Percentiles rank a stretch among this genome's conserved stretches.
Evolutionary conservation across 2,797 vertebrate species (phyloP).

Genomic region (Sphenodon punctatus): DNA sequence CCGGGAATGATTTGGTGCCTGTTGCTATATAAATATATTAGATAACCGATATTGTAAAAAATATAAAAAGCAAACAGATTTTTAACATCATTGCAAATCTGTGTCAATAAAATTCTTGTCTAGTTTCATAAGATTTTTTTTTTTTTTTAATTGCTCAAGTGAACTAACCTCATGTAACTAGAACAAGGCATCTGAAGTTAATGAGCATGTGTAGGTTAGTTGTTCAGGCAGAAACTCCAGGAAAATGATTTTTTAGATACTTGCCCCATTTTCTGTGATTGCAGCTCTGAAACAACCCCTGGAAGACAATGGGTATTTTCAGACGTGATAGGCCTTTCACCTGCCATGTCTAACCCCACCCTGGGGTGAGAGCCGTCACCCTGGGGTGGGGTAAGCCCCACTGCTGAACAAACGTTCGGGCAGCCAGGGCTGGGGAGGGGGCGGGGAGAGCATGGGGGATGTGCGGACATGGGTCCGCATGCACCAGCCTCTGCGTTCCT

Average conservation of each 20-base stretch:
- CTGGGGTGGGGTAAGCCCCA: too few relatives aligned
- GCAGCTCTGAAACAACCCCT: neutral
- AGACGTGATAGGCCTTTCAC: too few relatives aligned
- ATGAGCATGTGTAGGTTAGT: neutral
- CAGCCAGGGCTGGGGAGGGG: too few relatives aligned
- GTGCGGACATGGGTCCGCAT: too few relatives aligned
- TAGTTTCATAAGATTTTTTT: neutral
- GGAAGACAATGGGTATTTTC: neutral
- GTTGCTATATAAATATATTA: neutral
- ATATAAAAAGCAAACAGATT: neutral
- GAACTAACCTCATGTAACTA: constrained; percentile 4
- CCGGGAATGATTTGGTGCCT: neutral
- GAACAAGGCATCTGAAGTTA: neutral
- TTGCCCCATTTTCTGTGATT: neutral
- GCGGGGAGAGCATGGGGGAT: too few relatives aligned
- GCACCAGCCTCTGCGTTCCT: too few relatives aligned
- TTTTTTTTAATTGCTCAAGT: neutral
- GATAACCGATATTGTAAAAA: neutral
- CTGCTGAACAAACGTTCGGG: too few relatives aligned
- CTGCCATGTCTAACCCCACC: too few relatives aligned
- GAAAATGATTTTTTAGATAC: neutral
- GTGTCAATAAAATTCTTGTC: neutral
- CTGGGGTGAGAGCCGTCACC: too few relatives aligned
- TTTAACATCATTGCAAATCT: neutral
- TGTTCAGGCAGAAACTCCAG: neutral